Percentiles rank a stretch among this genome's conserved stretches.
Conservation (phyloP, 2,113 vertebrate species). For the Aegotheles bennettii region DNA sequence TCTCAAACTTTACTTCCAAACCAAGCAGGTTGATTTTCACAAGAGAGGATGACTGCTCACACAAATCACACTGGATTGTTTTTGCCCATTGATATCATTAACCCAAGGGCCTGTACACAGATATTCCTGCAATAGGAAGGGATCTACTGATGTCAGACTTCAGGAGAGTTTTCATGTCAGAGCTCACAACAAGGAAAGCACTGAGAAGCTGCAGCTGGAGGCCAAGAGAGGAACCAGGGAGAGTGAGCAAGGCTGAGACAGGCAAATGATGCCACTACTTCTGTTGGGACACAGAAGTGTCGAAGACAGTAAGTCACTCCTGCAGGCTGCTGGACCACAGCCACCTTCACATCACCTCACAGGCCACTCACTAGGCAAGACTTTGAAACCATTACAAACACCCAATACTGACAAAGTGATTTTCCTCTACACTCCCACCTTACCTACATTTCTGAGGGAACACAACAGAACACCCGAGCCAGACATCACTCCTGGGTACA, state of each 20-base stretch:
- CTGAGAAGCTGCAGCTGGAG: not conserved
- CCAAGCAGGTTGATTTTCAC: not conserved
- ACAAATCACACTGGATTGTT: not conserved
- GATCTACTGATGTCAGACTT: not conserved
- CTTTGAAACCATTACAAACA: not conserved
- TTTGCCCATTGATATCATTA: not conserved
- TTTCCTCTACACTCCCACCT: not conserved
- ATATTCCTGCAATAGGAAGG: not conserved
- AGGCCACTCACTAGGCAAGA: not conserved
- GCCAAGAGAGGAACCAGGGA: not conserved
- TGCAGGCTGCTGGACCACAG: not conserved
- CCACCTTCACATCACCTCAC: not conserved
- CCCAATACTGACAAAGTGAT: not conserved
- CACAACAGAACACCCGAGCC: not conserved
- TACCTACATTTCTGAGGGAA: not conserved
- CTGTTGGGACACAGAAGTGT: not conserved
- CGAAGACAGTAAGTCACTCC: not conserved
- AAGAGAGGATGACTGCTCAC: not conserved
- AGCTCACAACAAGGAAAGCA: not conserved
- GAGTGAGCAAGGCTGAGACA: not conserved
- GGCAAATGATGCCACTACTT: not conserved
- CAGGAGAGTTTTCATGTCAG: not conserved
- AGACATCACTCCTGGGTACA: rapidly evolving
- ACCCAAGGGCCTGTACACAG: not conserved
- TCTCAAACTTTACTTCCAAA: not conserved